Evolutionary conservation across 2,888 invertebrate genomes (phyloP).

Genomic region (Dynastes hyllus): DNA sequence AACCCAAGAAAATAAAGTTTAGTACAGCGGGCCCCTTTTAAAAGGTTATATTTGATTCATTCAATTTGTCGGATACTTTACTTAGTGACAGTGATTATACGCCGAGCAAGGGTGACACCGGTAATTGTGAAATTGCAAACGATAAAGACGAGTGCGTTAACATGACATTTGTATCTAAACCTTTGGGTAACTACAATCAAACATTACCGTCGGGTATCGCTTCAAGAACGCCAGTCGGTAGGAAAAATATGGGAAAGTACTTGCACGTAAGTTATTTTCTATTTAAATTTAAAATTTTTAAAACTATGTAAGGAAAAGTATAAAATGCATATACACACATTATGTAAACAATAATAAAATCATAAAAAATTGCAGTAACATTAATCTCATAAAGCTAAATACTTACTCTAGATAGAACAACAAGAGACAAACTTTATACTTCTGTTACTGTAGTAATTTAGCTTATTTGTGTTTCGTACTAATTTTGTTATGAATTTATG

Average conservation of each 20-base stretch:
- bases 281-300: not conserved
- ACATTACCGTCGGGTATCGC: conserved; percentile 68
- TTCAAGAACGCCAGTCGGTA: conserved; percentile 68
- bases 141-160: conserved; percentile 50
- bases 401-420: too few species aligned
- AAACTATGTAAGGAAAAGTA: not conserved
- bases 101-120: conserved; percentile 40
- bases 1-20: too few species aligned
- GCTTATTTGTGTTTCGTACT: too few species aligned
- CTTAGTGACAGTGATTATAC: conserved; percentile 52
- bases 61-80: conserved; percentile 62
- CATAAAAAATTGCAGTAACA: too few species aligned
- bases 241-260: conserved; percentile 68
- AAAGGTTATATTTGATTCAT: conserved; percentile 64
- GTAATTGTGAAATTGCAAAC: conserved; percentile 44
- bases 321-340: not conserved
- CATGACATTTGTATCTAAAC: conserved; percentile 57
- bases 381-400: too few species aligned
- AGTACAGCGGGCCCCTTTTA: conserved; percentile 17
- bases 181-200: conserved; percentile 69
- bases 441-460: too few species aligned
- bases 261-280: conserved; percentile 65
- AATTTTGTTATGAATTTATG: too few species aligned
- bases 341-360: too few species aligned
- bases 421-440: too few species aligned